Evolutionary conservation across 1,140 invertebrate genomes (phyloP).

Genomic region (Leptinotarsa undecemlineata): DNA sequence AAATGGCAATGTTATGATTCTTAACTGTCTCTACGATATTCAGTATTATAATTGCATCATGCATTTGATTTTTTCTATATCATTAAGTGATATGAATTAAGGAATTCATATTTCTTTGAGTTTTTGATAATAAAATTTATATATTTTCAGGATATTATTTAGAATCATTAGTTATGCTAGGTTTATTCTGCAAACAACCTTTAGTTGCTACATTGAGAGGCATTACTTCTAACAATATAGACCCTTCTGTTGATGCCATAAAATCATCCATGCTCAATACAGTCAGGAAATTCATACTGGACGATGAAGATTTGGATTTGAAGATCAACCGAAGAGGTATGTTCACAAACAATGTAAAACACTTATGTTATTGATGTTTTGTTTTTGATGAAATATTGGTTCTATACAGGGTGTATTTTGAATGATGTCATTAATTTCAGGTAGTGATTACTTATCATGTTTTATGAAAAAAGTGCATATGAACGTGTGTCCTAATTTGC

Average conservation of each 20-base stretch:
- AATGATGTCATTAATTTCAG: no score
- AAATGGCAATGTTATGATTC: no score
- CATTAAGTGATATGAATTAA: no score
- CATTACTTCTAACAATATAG: constrained; percentile 83
- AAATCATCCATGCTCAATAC: constrained; percentile 79
- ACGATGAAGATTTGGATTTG: constrained; percentile 86
- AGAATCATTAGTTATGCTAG: constrained; percentile 85
- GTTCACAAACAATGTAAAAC: background rate
- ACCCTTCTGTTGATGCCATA: constrained; percentile 85
- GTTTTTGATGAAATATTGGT: no score
- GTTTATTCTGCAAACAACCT: constrained; percentile 93
- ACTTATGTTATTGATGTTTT: no score
- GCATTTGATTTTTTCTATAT: no score
- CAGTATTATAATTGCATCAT: no score
- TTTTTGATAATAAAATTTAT: background rate
- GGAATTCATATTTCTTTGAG: background rate
- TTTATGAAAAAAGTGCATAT: no score
- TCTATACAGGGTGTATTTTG: no score
- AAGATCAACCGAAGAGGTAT: constrained; percentile 83
- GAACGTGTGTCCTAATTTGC: no score
- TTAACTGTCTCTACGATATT: background rate
- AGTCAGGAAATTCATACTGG: constrained; percentile 81
- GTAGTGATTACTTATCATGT: no score
- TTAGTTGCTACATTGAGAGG: constrained; percentile 82
- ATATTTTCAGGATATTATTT: constrained; percentile 78